A percentile compares a stretch with the other conserved stretches of the same genome.
These are phyloP conservation scores for Halcyon malimbica DNA, from an alignment of 2,113 vertebrate genomes.

Conservation along the genomic window DNA sequence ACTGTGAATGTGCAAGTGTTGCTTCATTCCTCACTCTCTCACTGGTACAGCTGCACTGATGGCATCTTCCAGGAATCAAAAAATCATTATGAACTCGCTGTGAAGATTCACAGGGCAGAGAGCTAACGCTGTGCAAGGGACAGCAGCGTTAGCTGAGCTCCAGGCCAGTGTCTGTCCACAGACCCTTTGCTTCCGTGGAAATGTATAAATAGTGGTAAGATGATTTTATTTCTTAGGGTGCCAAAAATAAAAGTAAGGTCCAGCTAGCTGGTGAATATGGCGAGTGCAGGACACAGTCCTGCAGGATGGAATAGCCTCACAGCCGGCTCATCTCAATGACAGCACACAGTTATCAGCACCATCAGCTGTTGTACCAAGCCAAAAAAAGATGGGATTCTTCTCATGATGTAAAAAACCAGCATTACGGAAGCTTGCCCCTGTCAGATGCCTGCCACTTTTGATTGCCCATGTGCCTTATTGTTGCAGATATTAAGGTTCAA, in stretches of 20 bases:
- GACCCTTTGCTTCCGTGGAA: neutral
- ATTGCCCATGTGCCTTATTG: neutral
- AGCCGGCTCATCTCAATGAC: neutral
- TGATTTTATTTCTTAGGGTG: neutral
- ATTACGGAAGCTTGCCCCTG: neutral
- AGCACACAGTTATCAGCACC: conserved; percentile 8
- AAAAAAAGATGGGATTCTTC: neutral
- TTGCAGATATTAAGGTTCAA: neutral
- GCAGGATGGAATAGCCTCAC: neutral
- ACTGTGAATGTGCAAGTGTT: neutral
- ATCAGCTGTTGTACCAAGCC: neutral
- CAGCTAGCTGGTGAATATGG: neutral
- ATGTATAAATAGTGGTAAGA: neutral
- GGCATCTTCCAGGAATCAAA: neutral
- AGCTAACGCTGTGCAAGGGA: neutral
- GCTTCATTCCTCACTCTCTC: neutral
- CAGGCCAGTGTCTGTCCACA: neutral
- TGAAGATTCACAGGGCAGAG: neutral
- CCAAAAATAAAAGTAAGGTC: neutral
- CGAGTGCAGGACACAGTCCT: neutral
- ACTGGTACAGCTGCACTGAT: neutral
- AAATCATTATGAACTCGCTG: neutral
- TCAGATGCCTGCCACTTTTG: neutral
- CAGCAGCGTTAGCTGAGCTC: neutral
- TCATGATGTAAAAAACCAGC: neutral